Conservation (phyloP, 2,888 invertebrate genomes). For the Hydropsyche betteni region DNA sequence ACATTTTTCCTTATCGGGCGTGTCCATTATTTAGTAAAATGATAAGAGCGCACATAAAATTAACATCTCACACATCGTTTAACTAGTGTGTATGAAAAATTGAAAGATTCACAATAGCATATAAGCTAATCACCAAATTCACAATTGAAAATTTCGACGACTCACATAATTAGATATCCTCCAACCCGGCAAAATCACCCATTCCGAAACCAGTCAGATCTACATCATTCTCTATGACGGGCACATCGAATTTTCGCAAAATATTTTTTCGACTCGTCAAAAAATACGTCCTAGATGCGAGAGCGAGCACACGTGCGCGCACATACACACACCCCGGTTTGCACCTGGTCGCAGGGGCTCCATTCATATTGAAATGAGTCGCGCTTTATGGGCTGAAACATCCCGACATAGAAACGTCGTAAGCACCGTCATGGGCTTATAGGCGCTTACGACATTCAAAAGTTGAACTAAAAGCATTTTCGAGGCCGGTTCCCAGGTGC, state of each 20-base stretch:
- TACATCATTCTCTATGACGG: background rate
- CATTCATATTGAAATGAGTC: conserved; percentile 70
- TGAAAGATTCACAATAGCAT: too few relatives aligned
- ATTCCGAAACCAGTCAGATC: too few relatives aligned
- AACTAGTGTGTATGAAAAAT: too few relatives aligned
- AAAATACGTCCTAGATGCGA: conserved; percentile 5
- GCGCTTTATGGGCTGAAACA: conserved; percentile 59
- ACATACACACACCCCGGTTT: conserved; percentile 29
- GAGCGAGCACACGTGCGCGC: background rate
- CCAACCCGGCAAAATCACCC: too few relatives aligned
- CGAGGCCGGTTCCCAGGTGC: conserved; percentile 43
- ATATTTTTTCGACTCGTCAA: conserved; percentile 41
- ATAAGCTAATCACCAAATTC: too few relatives aligned
- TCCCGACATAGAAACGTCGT: conserved; percentile 31
- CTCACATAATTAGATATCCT: too few relatives aligned
- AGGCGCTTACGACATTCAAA: conserved; percentile 39
- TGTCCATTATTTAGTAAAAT: too few relatives aligned
- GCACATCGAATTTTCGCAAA: background rate
- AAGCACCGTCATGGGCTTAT: conserved; percentile 32
- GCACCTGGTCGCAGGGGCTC: conserved; percentile 57
- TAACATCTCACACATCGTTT: too few relatives aligned
- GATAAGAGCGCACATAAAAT: too few relatives aligned
- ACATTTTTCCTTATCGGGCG: too few relatives aligned
- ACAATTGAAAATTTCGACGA: too few relatives aligned
- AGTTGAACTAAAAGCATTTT: background rate